Base-by-base conservation (phyloP, 2,888 invertebrate genomes). In the Psylliodes chrysocephalus region DNA sequence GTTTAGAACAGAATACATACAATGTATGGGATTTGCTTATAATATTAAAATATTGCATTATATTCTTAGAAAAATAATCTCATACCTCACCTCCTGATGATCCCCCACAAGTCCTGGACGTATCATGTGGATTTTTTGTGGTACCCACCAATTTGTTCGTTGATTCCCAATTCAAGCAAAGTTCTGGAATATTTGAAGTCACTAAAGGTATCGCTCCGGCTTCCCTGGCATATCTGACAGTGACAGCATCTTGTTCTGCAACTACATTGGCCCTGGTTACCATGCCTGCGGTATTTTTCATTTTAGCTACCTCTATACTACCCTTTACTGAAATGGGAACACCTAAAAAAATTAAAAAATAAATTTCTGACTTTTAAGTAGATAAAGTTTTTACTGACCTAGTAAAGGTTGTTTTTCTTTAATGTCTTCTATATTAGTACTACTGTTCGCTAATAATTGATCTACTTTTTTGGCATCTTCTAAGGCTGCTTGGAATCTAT, bases 141-240 rank as follows among this genome's bases (percentile, higher is more conserved):
- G 88, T 84, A 0, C 96, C 96, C 33, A 89, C 88, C 0, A 94
- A 84, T 53, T 89, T 86, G 80, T 94, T 96, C 53, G 86, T 87
- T 6, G 92, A 91, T 82, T 96, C 96, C 88, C 92, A 93, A 79
- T 93, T 94, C 78, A 95, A 85, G 75, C 96, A 96, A 66, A 93
- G 86, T 78, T 96, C 96, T 0, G 95, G 94, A 0, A 93, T 91
- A 78, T 94, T 94, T 14, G 94, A 93, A 0, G 94, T 89, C 12
- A 92, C 86, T 33, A 96, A 81, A 0, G 93, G 91, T 59, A 96
- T 73, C 1, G 75, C 75, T 0, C 96, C 96, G 0, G 94, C 92
- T 5, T 82, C 77, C 64, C 86, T 84, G 66, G 92, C 83, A 0
- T 84, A 80, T 0, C 79, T 80, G 0, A 96, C 92, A 0, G 85